These are phyloP conservation scores for Probaryconus sp. DNA, from an alignment of 1,140 invertebrate genomes.

Conservation along the genomic window DNA sequence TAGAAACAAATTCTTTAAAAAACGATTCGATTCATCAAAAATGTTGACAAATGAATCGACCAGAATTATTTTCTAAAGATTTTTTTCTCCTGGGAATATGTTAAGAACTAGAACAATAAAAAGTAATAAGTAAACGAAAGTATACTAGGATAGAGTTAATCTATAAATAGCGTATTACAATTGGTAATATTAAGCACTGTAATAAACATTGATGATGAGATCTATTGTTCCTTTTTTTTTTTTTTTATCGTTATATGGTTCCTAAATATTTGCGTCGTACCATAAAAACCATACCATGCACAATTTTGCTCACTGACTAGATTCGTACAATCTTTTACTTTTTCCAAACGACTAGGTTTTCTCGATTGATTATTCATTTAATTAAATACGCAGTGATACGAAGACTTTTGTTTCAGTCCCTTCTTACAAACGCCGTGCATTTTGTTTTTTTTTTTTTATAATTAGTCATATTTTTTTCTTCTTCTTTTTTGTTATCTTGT, in stretches of 20 bases:
- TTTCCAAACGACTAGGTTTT: too few relatives aligned
- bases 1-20: too few relatives aligned
- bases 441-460: too few relatives aligned
- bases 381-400: too few relatives aligned
- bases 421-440: too few relatives aligned
- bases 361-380: too few relatives aligned
- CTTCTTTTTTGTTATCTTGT: constrained; percentile 32
- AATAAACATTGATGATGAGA: constrained; percentile 53
- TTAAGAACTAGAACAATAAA: constrained; percentile 53
- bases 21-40: too few relatives aligned
- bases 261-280: constrained; percentile 55
- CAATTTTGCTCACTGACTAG: constrained; percentile 44
- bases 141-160: constrained; percentile 48
- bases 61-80: too few relatives aligned
- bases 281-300: constrained; percentile 34
- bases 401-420: too few relatives aligned
- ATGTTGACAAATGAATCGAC: too few relatives aligned
- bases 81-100: too few relatives aligned
- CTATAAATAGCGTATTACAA: constrained; percentile 55
- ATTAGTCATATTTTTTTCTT: too few relatives aligned
- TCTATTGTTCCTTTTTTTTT: constrained; percentile 49
- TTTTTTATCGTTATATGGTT: constrained; percentile 43
- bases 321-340: neutral
- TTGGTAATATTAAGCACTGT: constrained; percentile 50
- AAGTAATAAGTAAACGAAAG: constrained; percentile 40